Evolutionary conservation across 2,797 vertebrate genomes (phyloP), one percentile per base, ranked within the genome.

Genomic region (Perdix hodgsoniae): DNA sequence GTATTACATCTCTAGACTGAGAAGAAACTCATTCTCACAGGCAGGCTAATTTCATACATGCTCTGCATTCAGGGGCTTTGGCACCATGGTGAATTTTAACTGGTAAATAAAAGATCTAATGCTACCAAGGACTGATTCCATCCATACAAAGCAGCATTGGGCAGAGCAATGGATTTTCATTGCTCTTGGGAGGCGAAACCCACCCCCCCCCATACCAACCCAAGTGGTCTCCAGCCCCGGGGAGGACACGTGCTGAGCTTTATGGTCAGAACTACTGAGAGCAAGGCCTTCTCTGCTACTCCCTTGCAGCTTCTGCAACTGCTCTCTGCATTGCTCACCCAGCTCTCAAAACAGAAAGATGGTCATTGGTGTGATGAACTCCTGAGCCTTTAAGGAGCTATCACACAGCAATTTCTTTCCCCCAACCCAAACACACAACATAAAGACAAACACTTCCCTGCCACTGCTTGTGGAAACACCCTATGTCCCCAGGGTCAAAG

Each of bases 171-270:
- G 26, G 72, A 56, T 61, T 64, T n/a, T 29, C 45, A 7, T 22
- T 12, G 18, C 2, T 49, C 29, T 56, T n/a, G 17, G 13, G 35
- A 70, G 11, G 14, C 33, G 10, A 35, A 40, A 21, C 17, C 22
- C n/a, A n/a, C n/a, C 1, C 0, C 26, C 29, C 24, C 22, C 35
- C 10, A 3, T 1, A 17, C 56, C 19, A 44, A 23, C 35, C 12
- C 21, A 19, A 40, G 40, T 0, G 3, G 21, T 27, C 65, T 24
- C 31, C 54, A 50, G 65, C 26, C 64, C 45, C 0, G 22, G 40
- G 26, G 13, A 74, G 33, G 49, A 52, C 1, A 0, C 1, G 5
- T 19, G 37, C 61, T 22, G 27, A 50, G 37, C 37, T 59, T 45
- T 16, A 33, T 3, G 14, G 42, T 4, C 31, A 27, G 23, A 71